Evolutionary conservation across 2,888 invertebrate genomes (phyloP).

Genomic region (Mylabris sibirica): DNA sequence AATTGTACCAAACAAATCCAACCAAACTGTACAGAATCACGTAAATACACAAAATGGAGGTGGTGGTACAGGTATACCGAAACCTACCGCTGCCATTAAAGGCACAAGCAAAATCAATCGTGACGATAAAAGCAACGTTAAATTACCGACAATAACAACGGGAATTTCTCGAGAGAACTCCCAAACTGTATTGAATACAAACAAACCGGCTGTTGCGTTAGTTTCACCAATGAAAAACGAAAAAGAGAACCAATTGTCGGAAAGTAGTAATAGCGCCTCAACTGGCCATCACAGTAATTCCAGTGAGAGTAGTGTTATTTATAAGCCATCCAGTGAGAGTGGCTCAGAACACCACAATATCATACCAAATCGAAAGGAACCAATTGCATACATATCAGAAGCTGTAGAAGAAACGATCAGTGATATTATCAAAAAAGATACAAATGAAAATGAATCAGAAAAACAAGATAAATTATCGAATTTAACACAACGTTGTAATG

Average conservation of each 20-base stretch:
- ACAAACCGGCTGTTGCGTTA: slow-evolving; percentile 61
- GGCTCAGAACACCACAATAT: slow-evolving; percentile 66
- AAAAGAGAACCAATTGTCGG: slow-evolving; percentile 69
- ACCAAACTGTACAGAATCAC: slow-evolving; percentile 35
- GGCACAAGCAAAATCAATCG: slow-evolving; percentile 81
- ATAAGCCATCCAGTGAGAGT: slow-evolving; percentile 76
- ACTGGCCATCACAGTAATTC: slow-evolving; percentile 76
- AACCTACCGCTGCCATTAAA: slow-evolving; percentile 91
- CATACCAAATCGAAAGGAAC: slow-evolving; percentile 66
- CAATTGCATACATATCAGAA: slow-evolving; percentile 59
- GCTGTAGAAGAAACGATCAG: slow-evolving; percentile 62
- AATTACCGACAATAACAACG: slow-evolving; percentile 61
- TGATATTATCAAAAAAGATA: slow-evolving; percentile 25
- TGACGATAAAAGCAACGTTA: slow-evolving; percentile 46
- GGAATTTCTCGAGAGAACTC: slow-evolving; percentile 56
- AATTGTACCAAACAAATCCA: slow-evolving; percentile 25
- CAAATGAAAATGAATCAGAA: background rate
- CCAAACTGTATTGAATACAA: slow-evolving; percentile 48
- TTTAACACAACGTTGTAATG: slow-evolving; percentile 4
- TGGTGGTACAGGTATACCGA: slow-evolving; percentile 78
- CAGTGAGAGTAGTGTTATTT: slow-evolving; percentile 77
- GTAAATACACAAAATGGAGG: slow-evolving; percentile 46
- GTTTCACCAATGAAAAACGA: slow-evolving; percentile 80
- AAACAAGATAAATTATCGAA: slow-evolving; percentile 15
- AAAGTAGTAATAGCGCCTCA: slow-evolving; percentile 72